phyloP scores from a whole-genome alignment of 2,113 vertebrate genomes.

The Vireo altiloquus region DNA sequence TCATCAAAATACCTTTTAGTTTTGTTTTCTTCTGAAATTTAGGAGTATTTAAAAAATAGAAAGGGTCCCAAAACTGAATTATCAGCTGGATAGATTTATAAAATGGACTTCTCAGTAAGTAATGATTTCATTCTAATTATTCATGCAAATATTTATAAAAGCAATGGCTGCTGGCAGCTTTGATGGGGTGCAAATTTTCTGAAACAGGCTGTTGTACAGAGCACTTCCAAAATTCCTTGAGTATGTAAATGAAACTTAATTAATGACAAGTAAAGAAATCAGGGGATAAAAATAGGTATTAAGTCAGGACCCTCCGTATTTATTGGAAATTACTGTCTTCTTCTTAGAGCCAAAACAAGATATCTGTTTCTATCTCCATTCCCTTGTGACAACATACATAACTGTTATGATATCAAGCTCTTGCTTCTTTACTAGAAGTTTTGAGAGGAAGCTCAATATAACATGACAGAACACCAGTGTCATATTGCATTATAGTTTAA shows the following conservation, averaged over 20 bases:
- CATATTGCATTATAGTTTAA: not conserved
- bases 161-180: not conserved
- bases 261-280: constrained; percentile 39
- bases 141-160: not conserved
- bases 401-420: not conserved
- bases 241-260: not conserved
- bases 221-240: not conserved
- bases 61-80: not conserved
- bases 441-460: not conserved
- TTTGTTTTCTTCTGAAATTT: not conserved
- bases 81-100: not conserved
- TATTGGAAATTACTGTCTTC: constrained; percentile 36
- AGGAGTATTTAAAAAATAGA: not conserved
- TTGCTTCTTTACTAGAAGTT: not conserved
- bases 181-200: not conserved
- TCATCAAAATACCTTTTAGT: not conserved
- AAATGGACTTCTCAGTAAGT: not conserved
- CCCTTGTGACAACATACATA: not conserved
- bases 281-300: constrained; percentile 24
- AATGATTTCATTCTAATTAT: not conserved
- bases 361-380: not conserved
- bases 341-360: not conserved
- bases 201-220: not conserved
- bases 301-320: not conserved
- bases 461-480: not conserved